These are phyloP conservation scores for Plebejus melissa DNA, from an alignment of 2,888 invertebrate genomes.

Conservation along the genomic window DNA sequence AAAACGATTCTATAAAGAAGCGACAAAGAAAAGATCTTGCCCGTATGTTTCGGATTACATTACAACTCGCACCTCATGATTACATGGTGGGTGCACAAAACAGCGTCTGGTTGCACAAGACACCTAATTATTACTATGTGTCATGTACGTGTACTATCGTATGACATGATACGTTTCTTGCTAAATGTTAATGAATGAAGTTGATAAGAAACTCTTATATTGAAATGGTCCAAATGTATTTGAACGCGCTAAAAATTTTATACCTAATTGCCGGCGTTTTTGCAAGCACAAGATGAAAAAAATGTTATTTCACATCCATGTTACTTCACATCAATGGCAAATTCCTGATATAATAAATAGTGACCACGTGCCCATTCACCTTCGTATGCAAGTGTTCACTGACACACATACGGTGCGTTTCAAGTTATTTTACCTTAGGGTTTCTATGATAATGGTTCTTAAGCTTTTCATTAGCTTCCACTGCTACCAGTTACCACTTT, in stretches of 20 bases:
- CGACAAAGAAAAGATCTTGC: no score
- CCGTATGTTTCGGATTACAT: neutral
- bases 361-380: constrained; percentile 20
- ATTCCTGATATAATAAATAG: constrained; percentile 26
- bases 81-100: neutral
- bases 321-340: neutral
- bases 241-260: no score
- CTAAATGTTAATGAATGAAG: neutral
- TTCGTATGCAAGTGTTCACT: constrained; percentile 10
- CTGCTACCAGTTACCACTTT: no score
- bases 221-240: no score
- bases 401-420: constrained; percentile 9
- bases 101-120: neutral
- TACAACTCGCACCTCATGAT: neutral
- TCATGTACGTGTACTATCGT: neutral
- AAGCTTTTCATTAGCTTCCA: no score
- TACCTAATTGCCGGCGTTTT: no score
- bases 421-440: neutral
- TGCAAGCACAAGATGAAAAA: no score
- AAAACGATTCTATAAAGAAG: no score
- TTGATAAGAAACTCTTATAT: neutral
- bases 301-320: neutral
- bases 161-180: neutral
- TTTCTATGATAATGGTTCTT: neutral
- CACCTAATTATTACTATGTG: neutral